A percentile compares a stretch with the other conserved stretches of the same genome.
Conservation (phyloP, 2,797 vertebrate genomes). For the Hyperoplus immaculatus region DNA sequence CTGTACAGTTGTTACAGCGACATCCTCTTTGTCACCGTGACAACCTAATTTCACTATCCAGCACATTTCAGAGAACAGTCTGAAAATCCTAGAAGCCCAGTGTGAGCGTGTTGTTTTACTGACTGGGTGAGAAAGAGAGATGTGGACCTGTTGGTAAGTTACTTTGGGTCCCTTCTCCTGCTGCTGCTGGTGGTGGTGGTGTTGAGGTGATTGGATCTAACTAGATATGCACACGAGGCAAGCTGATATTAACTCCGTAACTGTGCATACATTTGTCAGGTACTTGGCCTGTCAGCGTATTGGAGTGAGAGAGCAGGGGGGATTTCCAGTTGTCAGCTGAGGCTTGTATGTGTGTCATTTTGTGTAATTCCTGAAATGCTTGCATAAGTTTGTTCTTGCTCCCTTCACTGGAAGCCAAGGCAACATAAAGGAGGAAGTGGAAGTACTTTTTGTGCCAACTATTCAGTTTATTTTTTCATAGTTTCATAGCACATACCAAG, state of each 20-base stretch:
- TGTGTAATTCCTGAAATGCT: conserved; percentile 81
- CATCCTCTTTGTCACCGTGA: conserved; percentile 73
- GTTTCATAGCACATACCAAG: background rate
- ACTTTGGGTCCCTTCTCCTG: background rate
- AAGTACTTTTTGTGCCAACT: conserved; percentile 63
- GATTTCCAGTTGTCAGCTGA: conserved; percentile 78
- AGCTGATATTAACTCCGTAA: conserved; percentile 50
- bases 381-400: conserved; percentile 78
- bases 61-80: conserved; percentile 45
- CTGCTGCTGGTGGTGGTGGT: conserved; percentile 14
- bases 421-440: conserved; percentile 75
- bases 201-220: conserved; percentile 45
- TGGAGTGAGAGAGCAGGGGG: conserved; percentile 60
- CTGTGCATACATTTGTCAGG: conserved; percentile 48
- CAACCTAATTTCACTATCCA: conserved; percentile 62
- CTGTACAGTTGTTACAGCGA: conserved; percentile 74
- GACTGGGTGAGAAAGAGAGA: background rate
- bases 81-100: conserved; percentile 42
- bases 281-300: conserved; percentile 64
- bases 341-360: conserved; percentile 45
- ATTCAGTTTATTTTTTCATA: conserved; percentile 50
- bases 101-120: background rate
- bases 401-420: conserved; percentile 45
- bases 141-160: conserved; percentile 33
- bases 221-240: conserved; percentile 31